Base-by-base conservation (phyloP, 2,113 vertebrate genomes). In the Tyrannus savana region DNA sequence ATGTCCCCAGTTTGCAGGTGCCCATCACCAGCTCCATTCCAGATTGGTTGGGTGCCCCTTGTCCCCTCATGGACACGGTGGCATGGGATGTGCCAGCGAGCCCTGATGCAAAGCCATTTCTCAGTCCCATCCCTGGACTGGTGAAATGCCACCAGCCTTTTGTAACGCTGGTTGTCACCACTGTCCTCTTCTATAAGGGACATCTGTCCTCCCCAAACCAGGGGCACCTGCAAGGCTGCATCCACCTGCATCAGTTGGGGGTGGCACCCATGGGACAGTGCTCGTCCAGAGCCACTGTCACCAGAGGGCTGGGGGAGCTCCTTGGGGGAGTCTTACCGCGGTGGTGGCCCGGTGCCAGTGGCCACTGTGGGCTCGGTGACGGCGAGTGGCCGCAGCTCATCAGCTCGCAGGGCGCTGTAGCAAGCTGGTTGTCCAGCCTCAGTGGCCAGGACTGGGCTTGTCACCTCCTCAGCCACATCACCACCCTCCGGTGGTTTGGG, bases 341-440 rank as follows among this genome's bases (percentile, higher is more conserved):
- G 96, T 0, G 94, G 98, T 93, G 98, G 98, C 89, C 95, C 53
- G 0, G 94, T 95, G 95, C 92, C 14, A 44, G 90, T 67, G 89
- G 97, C 98, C 8, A 94, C 96, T 37, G 92, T 7, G 2, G 96
- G 95, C 76, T 97, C 83, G 0, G 95, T 90, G 28, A 96, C 73
- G 50, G 98, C 97, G 4, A 99, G 98, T 84, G 98, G 98, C 71
- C 84, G 97, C 46, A 99, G 98, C 92, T 99, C 99, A 7, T 99
- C 99, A 0, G 98, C 98, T 95, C 98, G 98, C 77, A 99, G 97
- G 35, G 99, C 98, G 37, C 94, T 99, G 98, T 99, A 99, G 99
- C 99, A 99, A 56, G 97, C 53, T 6, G 99, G 98, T 33, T 98
- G 98, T 17, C 95, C 96, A 0, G 97, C 96, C 41, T 99, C 98